Percentiles rank a stretch among this genome's conserved stretches.
These are phyloP conservation scores for Sesamia inferens DNA, from an alignment of 2,888 invertebrate genomes.

Conservation along the genomic window DNA sequence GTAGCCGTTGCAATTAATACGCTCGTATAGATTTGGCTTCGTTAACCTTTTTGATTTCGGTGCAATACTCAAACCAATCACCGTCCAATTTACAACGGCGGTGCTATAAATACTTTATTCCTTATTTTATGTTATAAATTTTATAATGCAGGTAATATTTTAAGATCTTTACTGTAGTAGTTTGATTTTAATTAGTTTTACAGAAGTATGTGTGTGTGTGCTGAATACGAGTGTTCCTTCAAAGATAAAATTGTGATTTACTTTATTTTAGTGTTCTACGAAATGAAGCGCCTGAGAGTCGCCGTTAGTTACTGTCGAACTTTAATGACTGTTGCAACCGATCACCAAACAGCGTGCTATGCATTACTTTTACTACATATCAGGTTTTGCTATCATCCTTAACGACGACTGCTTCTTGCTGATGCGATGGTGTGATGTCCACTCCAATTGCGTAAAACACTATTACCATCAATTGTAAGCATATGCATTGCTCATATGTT, in stretches of 20 bases:
- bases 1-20: slow-evolving; percentile 15
- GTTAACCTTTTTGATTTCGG: slow-evolving; percentile 59
- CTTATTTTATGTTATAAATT: slow-evolving; percentile 14
- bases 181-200: slow-evolving; percentile 56
- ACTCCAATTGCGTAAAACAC: no score
- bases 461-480: no score
- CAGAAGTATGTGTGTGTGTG: slow-evolving; percentile 36
- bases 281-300: background rate
- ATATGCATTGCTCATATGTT: no score
- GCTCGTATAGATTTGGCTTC: slow-evolving; percentile 57
- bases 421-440: no score
- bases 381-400: no score
- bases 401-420: no score
- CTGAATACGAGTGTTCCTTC: slow-evolving; percentile 3
- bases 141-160: slow-evolving; percentile 39
- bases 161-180: slow-evolving; percentile 47
- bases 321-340: background rate
- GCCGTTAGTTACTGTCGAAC: background rate
- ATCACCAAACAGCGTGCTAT: background rate
- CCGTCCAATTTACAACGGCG: slow-evolving; percentile 54
- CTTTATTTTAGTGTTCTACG: slow-evolving; percentile 3
- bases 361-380: background rate
- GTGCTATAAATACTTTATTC: slow-evolving; percentile 51
- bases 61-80: slow-evolving; percentile 57
- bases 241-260: slow-evolving; percentile 7